phyloP scores from a whole-genome alignment of 1,140 invertebrate species.

The Melitaea cinxia region DNA sequence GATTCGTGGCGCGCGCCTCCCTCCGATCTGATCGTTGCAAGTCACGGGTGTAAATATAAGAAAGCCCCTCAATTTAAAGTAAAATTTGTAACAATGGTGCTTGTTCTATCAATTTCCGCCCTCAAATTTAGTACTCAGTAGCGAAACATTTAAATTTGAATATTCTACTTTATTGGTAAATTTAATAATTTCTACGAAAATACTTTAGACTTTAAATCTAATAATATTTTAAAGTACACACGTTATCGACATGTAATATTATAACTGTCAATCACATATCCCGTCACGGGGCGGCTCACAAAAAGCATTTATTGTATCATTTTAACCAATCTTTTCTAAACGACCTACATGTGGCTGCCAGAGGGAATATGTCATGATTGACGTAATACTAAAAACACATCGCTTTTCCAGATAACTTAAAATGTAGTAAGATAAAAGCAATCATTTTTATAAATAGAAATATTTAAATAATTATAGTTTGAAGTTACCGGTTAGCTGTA shows the following conservation, averaged over 20 bases:
- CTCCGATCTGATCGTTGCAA: constrained; percentile 47
- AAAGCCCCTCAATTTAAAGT: constrained; percentile 78
- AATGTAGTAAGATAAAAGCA: constrained; percentile 31
- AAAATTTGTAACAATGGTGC: constrained; percentile 76
- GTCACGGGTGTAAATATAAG: constrained; percentile 79
- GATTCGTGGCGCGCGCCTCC: constrained; percentile 31
- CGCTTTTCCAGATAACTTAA: constrained; percentile 26
- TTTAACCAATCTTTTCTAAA: constrained; percentile 29
- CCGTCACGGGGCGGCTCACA: constrained; percentile 5
- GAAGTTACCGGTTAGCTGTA: constrained; percentile 17
- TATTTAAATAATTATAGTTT: constrained; percentile 17
- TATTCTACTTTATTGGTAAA: background rate
- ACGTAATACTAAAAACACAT: constrained; percentile 30
- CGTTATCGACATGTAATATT: background rate
- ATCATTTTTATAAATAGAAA: constrained; percentile 32
- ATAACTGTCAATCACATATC: constrained; percentile 4
- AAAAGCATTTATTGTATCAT: constrained; percentile 30
- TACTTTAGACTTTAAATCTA: too few relatives aligned
- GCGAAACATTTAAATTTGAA: constrained; percentile 17
- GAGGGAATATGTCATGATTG: constrained; percentile 25
- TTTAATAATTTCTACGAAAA: too few relatives aligned
- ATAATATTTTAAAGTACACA: background rate
- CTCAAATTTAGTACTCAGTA: constrained; percentile 45
- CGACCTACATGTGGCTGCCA: constrained; percentile 33
- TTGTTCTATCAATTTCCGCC: constrained; percentile 76